Base-by-base conservation (phyloP, 2,888 invertebrate genomes). In the Agrilus cyanescens region DNA sequence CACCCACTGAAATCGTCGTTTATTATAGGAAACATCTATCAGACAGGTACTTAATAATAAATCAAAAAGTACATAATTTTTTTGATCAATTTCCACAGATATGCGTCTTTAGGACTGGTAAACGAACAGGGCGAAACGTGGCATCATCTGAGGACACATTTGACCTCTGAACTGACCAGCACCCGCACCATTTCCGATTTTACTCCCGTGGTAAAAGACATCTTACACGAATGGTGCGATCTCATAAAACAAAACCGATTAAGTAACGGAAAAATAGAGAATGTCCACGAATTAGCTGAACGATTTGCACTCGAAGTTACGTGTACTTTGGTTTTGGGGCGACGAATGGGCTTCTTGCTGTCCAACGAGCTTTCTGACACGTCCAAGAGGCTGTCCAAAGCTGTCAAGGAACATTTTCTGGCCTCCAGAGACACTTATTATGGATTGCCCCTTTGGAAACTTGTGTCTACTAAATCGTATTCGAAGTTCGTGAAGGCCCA, bases 391-490 rank as follows among this genome's bases (percentile, higher is more conserved):
- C 65, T 87, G 30, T 80, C 84, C 2, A 68, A 75, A n/a, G 83
- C 86, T 0, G 81, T 86, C 3, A 82, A 84, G 57, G 72, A 80
- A 32, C 79, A 86, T 56, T 88, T 88, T 60, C 71, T 81, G 37
- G 82, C 85, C 1, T 81, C 82, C 49, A 72, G 87, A 43, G 88
- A 89, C 59, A 84, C 86, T 1, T 84, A 81, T 63, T 89, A 82
- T 60, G 86, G 87, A 0, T 72, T 85, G 31, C 86, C 87, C 0
- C 63, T 85, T 41, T 89, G 88, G 88, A 88, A 88, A 65, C 73
- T 84, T 46, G 74, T 82, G 12, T 78, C 82, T 1, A 86, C 87
- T 0, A 67, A 72, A 37, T 73, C 83, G 0, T 90, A 88, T 61
- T 74, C 71, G 40, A 75, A 77, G 4, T 78, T 88, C 49, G 76